Conservation (phyloP, 2,888 invertebrate genomes). For the Epinotia demarniana region DNA sequence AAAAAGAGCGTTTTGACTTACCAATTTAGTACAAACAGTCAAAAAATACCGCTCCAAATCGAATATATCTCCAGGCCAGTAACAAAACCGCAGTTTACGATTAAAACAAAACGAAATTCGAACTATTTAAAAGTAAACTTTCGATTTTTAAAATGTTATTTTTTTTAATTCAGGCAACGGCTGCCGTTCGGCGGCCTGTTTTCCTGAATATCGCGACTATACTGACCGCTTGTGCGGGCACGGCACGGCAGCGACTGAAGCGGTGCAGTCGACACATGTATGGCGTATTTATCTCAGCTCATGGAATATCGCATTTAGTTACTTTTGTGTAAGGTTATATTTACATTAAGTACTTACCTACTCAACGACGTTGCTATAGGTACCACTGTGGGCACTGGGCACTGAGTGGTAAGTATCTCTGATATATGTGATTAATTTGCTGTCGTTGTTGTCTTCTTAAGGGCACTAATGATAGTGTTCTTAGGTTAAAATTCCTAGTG, state of each 20-base stretch:
- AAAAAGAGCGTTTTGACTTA: conserved; percentile 9
- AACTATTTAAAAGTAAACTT: conserved; percentile 58
- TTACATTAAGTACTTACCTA: not conserved
- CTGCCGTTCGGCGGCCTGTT: conserved; percentile 68
- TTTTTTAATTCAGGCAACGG: conserved; percentile 61
- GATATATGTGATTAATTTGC: too few relatives aligned
- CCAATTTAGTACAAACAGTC: not conserved
- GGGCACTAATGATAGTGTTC: too few relatives aligned
- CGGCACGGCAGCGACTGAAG: conserved; percentile 51
- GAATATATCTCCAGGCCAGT: conserved; percentile 9
- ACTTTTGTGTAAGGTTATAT: conserved; percentile 5
- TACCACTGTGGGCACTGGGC: too few relatives aligned
- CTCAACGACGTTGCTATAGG: not conserved
- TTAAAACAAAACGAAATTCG: conserved; percentile 43
- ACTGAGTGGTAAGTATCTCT: too few relatives aligned
- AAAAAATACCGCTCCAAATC: not conserved
- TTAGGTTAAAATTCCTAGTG: too few relatives aligned
- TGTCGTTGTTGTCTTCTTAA: too few relatives aligned
- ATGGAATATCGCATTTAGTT: conserved; percentile 5
- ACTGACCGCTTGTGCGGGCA: conserved; percentile 62
- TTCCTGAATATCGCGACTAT: conserved; percentile 65
- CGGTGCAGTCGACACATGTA: conserved; percentile 57
- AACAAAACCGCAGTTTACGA: conserved; percentile 31
- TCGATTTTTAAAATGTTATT: conserved; percentile 54
- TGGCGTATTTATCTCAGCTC: conserved; percentile 47